Evolutionary conservation across 1,140 invertebrate genomes (phyloP).

Genomic region (Drosophila kepulauana): DNA sequence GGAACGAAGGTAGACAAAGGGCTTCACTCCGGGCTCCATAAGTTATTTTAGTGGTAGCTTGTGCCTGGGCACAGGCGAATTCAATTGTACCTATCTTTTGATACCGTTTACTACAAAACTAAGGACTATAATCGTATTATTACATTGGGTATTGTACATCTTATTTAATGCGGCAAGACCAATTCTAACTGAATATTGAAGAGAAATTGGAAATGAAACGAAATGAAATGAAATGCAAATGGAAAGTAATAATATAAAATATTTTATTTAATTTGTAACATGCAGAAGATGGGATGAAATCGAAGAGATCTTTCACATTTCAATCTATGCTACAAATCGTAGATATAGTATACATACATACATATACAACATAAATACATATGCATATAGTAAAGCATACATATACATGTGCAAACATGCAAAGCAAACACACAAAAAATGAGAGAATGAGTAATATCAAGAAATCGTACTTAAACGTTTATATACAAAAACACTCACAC

Average conservation of each 20-base stretch:
- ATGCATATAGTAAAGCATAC: conserved; percentile 33
- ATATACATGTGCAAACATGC: conserved; percentile 53
- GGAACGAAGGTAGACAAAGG: conserved; percentile 24
- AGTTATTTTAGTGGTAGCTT: conserved; percentile 77
- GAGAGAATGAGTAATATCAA: conserved; percentile 34
- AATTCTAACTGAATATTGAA: conserved; percentile 28
- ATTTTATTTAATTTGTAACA: conserved; percentile 37
- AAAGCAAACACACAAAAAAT: conserved; percentile 42
- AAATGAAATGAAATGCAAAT: neutral
- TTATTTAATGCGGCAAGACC: conserved; percentile 63
- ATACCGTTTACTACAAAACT: conserved; percentile 83
- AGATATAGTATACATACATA: conserved; percentile 52
- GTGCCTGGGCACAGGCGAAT: conserved; percentile 54
- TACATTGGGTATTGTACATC: conserved; percentile 63
- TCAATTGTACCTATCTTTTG: conserved; percentile 84
- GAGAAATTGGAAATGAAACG: conserved; percentile 11
- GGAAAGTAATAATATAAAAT: conserved; percentile 6
- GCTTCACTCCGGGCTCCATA: conserved; percentile 18
- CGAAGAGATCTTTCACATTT: conserved; percentile 58
- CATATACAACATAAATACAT: conserved; percentile 43
- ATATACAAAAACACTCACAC: conserved; percentile 58
- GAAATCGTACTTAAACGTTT: conserved; percentile 45
- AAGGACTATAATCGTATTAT: conserved; percentile 80
- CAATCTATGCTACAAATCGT: conserved; percentile 63
- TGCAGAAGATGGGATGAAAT: conserved; percentile 29